Base-by-base conservation (phyloP, 64 coral and sea anemone species). In the Hydrozoanthus tunicans region DNA sequence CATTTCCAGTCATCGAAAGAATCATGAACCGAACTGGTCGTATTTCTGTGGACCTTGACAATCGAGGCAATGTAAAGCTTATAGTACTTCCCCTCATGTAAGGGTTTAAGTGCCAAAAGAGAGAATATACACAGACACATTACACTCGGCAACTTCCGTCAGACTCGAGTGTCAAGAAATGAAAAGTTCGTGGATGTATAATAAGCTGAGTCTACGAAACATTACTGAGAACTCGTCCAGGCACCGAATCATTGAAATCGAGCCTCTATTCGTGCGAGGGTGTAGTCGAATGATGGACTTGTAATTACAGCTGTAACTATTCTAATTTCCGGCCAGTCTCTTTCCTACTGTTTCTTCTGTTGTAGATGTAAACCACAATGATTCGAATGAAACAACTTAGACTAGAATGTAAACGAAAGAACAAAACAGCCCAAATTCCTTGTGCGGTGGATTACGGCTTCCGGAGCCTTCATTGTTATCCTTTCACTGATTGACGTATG, bases 301-400 rank as follows among this genome's bases (percentile, higher is more conserved):
- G 59, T 74, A 74, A 88, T 73, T 74, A 62, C 70, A 51, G 59
- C 53, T 88, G 84, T 75, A 73, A 74, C 84, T 13, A 51, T 88
- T 13, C 53, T 74, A 17, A 74, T 75, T 88, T 88, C 84, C 84
- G 84, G 84, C 53, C 70, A 59, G 54, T 7, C 68, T 86, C 17
- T 11, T 59, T 75, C 25, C 67, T 43, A 43, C 32, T 43, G 32
- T 43, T 43, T 43, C 66, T 11, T 56, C 54, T 74, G 68, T 51
- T 60, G 68, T 59, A 73, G 56, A 74, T n/a, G 13, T 17, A 58
- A 61, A 65, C 60, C 84, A 58, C n/a, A 72, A 59, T 20, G 15
- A 12, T 59, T 56, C 54, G 20, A 88, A 11, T 51, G 20, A 43
- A 73, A 11, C 67, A 56, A 56, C 9, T 52, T 9, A 75, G 52